These are phyloP conservation scores for Muschampia plurimacula DNA, from an alignment of 2,888 invertebrate genomes.

Conservation along the genomic window DNA sequence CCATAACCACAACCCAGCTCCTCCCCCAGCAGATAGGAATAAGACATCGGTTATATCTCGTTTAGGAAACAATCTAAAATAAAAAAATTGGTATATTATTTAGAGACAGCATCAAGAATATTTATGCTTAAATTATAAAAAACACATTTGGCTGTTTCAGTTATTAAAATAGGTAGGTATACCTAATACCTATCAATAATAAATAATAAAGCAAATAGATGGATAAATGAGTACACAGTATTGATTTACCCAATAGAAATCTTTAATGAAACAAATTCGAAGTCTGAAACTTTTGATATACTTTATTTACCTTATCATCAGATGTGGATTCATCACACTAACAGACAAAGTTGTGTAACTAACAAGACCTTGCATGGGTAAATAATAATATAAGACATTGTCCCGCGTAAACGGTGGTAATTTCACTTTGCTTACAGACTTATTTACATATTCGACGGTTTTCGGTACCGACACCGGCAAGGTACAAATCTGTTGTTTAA, in stretches of 20 bases:
- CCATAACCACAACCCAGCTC: conserved; percentile 93
- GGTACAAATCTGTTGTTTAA: conserved; percentile 62
- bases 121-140: too few species aligned
- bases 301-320: conserved; percentile 87
- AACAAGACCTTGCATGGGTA: conserved; percentile 90
- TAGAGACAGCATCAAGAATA: too few species aligned
- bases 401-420: conserved; percentile 89
- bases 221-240: too few species aligned
- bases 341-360: conserved; percentile 93
- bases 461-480: conserved; percentile 67
- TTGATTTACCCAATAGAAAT: too few species aligned
- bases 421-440: conserved; percentile 69
- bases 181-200: too few species aligned
- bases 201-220: too few species aligned
- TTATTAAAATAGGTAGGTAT: too few species aligned
- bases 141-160: too few species aligned
- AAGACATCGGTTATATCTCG: conserved; percentile 93
- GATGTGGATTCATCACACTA: conserved; percentile 93
- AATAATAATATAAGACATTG: conserved; percentile 91
- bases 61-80: conserved; percentile 89
- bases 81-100: background rate
- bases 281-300: too few species aligned
- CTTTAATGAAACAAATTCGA: too few species aligned
- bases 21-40: conserved; percentile 92
- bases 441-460: conserved; percentile 70